Percentiles rank a stretch among this genome's conserved stretches.
These are phyloP conservation scores for Trichechus manatus DNA, from an alignment of 2,113 vertebrate species.

Conservation along the genomic window DNA sequence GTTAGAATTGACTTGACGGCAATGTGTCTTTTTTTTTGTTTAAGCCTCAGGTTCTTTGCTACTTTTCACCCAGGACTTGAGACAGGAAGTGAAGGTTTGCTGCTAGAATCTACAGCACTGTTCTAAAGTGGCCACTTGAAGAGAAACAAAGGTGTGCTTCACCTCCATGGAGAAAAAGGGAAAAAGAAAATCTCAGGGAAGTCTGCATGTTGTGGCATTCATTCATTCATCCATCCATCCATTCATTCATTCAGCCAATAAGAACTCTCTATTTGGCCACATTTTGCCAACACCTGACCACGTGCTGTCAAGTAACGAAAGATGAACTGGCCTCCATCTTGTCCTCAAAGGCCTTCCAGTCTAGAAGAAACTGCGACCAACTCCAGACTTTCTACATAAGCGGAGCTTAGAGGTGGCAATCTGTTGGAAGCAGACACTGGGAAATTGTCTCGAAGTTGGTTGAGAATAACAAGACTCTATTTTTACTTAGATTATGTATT, in stretches of 20 bases:
- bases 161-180: neutral
- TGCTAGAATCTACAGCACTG: neutral
- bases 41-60: neutral
- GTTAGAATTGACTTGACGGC: no score
- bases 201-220: neutral
- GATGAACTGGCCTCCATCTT: neutral
- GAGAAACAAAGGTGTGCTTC: neutral
- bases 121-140: neutral
- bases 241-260: neutral
- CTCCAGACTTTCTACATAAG: neutral
- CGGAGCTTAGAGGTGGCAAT: neutral
- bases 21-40: no score
- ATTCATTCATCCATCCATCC: neutral
- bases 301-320: neutral
- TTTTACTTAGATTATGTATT: conserved; percentile 1
- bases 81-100: neutral
- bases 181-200: neutral
- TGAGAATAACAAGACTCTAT: neutral
- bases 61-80: neutral
- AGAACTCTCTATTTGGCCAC: neutral
- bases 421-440: neutral
- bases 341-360: neutral
- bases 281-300: neutral
- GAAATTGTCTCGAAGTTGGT: neutral
- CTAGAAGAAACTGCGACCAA: neutral